Base-by-base conservation (phyloP, 2,797 vertebrate genomes). In the Moxostoma hubbsi region DNA sequence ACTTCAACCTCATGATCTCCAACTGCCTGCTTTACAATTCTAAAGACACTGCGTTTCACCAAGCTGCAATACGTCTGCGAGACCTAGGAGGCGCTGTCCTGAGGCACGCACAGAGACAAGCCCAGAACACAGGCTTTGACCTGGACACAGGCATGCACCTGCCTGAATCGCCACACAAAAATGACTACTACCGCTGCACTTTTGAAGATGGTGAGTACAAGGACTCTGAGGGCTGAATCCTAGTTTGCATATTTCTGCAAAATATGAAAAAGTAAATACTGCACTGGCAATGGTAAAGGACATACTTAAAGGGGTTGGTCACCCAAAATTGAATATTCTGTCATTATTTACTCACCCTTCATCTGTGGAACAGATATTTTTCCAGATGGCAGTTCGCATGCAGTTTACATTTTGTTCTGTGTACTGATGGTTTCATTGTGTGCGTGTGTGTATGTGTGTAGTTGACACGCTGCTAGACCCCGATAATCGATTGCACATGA, bases 1-100 rank as follows among this genome's bases (percentile, higher is more conserved):
- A 96, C 91, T 96, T 96, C 92, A 96, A 96, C 90, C 94, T 96
- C 88, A 96, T 96, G 91, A 94, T 96, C 90, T 91, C 93, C 90
- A 96, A 96, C 93, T 96, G 96, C 90, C 93, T 96, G 91, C 94
- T 93, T 86, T 96, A 96, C 92, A 96, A 96, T 91, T 91, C 93
- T 91, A 95, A 94, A 92, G 95, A 96, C 90, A 96, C 95, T 58
- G 92, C 95, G 92, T 96, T 96, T 92, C 93, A 96, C 89, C 95
- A 95, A 90, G 94, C 95, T 85, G 95, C 95, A 86, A 88, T 94
- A 85, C 95, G 94, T 61, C 91, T 96, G 81, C 89, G 93, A 67
- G 95, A 96, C 85, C 89, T 96, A 4, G 95, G 95, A 81, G 94
- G 94, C 75, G 94, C 95, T 79, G 90, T 96, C 76, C 89, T 96